Evolutionary conservation across 1,140 invertebrate genomes (phyloP).

Genomic region (Metaphire vulgaris): DNA sequence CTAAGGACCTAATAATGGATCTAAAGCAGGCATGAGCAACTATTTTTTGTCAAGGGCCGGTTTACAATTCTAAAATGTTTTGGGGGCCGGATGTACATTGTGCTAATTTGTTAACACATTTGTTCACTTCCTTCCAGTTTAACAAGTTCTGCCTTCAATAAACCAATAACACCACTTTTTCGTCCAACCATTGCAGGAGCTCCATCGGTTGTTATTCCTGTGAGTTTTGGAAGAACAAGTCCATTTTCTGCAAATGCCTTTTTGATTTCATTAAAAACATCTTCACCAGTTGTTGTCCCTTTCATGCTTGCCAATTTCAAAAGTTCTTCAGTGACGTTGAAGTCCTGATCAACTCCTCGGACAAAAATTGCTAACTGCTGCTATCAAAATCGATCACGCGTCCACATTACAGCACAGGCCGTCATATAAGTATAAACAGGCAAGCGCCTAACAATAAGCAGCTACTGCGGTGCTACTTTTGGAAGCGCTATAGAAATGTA

Average conservation of each 20-base stretch:
- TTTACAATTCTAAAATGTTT: no score
- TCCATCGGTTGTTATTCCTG: slow-evolving; percentile 12
- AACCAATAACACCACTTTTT: not conserved
- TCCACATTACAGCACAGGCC: no score
- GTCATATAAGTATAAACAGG: no score
- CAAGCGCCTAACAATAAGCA: no score
- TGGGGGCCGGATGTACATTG: no score
- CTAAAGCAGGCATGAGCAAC: no score
- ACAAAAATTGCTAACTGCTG: slow-evolving; percentile 20
- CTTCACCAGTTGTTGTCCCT: slow-evolving; percentile 12
- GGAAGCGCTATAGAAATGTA: no score
- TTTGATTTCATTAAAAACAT: slow-evolving; percentile 7
- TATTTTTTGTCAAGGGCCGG: no score
- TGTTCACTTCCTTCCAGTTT: not conserved
- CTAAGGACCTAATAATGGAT: no score
- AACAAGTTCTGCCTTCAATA: slow-evolving; percentile 5
- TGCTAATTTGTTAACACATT: no score
- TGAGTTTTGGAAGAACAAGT: not conserved
- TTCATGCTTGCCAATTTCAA: slow-evolving; percentile 6
- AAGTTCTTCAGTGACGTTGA: slow-evolving; percentile 19
- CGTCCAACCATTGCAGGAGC: slow-evolving; percentile 10
- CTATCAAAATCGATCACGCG: no score
- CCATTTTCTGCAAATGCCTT: not conserved
- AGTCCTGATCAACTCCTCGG: slow-evolving; percentile 5
- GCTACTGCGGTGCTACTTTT: no score